A percentile compares a stretch with the other conserved stretches of the same genome.
phyloP scores from a whole-genome alignment of 2,888 invertebrate genomes.

The Ametastegia equiseti region DNA sequence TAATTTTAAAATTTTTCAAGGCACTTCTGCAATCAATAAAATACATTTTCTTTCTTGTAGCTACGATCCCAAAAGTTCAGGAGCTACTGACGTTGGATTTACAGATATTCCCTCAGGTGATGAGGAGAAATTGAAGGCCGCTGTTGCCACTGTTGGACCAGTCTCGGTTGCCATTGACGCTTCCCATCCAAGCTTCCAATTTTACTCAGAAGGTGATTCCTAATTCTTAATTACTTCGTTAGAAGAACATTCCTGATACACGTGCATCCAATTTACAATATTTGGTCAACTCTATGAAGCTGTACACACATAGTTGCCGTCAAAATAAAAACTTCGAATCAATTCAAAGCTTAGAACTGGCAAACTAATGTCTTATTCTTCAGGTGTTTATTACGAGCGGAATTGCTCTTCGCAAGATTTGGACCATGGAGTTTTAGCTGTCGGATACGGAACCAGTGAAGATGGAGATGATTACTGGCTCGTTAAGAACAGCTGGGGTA shows the following conservation, averaged over 20 bases:
- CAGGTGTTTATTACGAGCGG: conserved; percentile 87
- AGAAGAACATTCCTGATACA: too few species aligned
- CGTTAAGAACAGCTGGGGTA: conserved; percentile 92
- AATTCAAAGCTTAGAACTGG: too few species aligned
- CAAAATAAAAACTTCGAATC: too few species aligned
- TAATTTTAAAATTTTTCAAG: too few species aligned
- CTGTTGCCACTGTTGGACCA: conserved; percentile 91
- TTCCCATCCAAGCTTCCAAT: conserved; percentile 89
- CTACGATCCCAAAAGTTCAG: conserved; percentile 82
- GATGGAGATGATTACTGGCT: conserved; percentile 87
- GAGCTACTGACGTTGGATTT: conserved; percentile 90
- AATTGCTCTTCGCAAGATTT: conserved; percentile 84
- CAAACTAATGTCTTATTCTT: not conserved
- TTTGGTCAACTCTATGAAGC: too few species aligned
- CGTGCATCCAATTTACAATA: too few species aligned
- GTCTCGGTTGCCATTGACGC: conserved; percentile 95
- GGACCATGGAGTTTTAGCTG: conserved; percentile 92
- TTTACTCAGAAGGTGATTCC: conserved; percentile 83
- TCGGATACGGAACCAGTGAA: conserved; percentile 88
- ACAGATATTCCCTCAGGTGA: conserved; percentile 85
- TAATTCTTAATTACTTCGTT: not conserved
- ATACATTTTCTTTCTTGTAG: conserved; percentile 72
- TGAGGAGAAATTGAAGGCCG: conserved; percentile 86
- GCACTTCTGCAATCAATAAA: not conserved
- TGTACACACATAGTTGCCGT: too few species aligned